phyloP scores from a whole-genome alignment of 2,888 invertebrate species.

The Dichetophora obliterata region DNA sequence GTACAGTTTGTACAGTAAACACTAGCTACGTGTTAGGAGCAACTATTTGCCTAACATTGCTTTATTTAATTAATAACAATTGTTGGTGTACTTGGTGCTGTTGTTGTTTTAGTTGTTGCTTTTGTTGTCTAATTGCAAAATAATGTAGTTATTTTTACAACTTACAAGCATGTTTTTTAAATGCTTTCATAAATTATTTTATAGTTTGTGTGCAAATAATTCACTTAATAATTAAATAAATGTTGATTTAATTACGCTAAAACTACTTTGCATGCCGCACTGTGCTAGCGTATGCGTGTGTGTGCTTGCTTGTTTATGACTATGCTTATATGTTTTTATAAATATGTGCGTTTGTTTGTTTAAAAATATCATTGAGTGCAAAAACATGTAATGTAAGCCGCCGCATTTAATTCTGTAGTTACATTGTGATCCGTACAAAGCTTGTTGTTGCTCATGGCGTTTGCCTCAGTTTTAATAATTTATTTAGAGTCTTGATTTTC shows the following conservation, averaged over 20 bases:
- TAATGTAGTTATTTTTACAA: background rate
- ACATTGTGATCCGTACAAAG: too few relatives aligned
- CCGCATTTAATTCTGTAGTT: too few relatives aligned
- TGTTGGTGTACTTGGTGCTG: too few relatives aligned
- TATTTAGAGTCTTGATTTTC: too few relatives aligned
- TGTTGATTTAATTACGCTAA: slow-evolving; percentile 21
- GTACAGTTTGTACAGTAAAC: too few relatives aligned
- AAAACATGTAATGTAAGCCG: too few relatives aligned
- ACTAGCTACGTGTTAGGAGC: too few relatives aligned
- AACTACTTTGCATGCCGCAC: background rate
- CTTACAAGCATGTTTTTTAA: background rate
- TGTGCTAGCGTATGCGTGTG: background rate
- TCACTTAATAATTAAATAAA: slow-evolving; percentile 18
- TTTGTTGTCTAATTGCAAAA: slow-evolving; percentile 1
- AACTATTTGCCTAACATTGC: too few relatives aligned
- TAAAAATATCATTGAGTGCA: background rate
- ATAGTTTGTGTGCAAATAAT: background rate
- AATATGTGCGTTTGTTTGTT: slow-evolving; percentile 19
- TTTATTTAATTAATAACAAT: too few relatives aligned
- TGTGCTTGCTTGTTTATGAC: slow-evolving; percentile 16
- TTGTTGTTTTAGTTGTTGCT: too few relatives aligned
- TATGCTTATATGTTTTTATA: slow-evolving; percentile 11
- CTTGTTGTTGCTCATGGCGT: too few relatives aligned
- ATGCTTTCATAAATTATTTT: background rate
- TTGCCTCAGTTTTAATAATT: too few relatives aligned